Percentiles rank a stretch among this genome's conserved stretches.
These are phyloP conservation scores for Mayetiola destructor DNA, from an alignment of 2,888 invertebrate species.

Conservation along the genomic window DNA sequence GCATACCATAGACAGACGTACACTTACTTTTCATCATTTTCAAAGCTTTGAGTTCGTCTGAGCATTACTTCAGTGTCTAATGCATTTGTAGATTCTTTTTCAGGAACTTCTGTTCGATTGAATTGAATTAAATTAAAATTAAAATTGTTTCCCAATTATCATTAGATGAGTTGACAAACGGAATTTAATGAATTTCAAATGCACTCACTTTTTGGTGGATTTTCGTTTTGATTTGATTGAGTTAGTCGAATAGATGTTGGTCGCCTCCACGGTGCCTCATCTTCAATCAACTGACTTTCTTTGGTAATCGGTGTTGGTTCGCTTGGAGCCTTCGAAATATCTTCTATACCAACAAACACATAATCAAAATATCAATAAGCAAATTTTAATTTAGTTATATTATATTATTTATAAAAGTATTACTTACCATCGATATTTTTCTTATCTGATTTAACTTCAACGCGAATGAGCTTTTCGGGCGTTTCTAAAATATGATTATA, in stretches of 20 bases:
- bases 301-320: constrained; percentile 38
- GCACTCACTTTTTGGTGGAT: constrained; percentile 40
- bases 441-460: constrained; percentile 49
- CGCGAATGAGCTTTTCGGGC: constrained; percentile 60
- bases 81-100: constrained; percentile 34
- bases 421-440: constrained; percentile 24
- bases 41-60: constrained; percentile 73
- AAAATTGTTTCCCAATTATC: constrained; percentile 21
- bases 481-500: constrained; percentile 40
- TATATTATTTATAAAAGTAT: not conserved
- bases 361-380: not conserved
- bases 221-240: constrained; percentile 39
- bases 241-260: constrained; percentile 38
- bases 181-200: constrained; percentile 22
- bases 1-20: constrained; percentile 16
- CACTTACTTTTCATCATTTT: constrained; percentile 77
- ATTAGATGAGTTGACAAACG: constrained; percentile 22
- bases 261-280: constrained; percentile 51
- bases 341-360: constrained; percentile 1
- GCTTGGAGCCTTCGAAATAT: constrained; percentile 24
- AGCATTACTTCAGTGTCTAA: constrained; percentile 51
- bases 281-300: constrained; percentile 38
- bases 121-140: constrained; percentile 14
- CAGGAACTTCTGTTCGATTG: constrained; percentile 39
- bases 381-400: not conserved